These are phyloP conservation scores for Lucilia sericata DNA, from an alignment of 1,140 invertebrate species.

Conservation along the genomic window DNA sequence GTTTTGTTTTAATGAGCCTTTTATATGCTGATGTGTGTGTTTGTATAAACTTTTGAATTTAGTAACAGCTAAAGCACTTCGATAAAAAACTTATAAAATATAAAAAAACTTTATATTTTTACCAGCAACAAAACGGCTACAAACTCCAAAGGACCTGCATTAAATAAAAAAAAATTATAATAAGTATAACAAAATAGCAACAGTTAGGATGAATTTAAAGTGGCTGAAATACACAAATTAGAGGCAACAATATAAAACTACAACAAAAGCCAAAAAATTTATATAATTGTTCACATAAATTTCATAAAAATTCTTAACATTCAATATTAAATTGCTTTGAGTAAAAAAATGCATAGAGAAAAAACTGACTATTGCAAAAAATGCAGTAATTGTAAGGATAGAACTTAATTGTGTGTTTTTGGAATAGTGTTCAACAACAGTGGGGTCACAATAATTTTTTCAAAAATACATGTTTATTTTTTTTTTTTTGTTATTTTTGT, in stretches of 20 bases:
- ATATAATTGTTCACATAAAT: slow-evolving; percentile 34
- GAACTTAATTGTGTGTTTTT: background rate
- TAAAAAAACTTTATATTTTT: background rate
- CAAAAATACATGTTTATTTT: too few relatives aligned
- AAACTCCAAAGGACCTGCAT: background rate
- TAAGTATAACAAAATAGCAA: background rate
- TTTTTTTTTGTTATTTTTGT: too few relatives aligned
- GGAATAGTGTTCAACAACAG: background rate
- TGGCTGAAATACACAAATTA: background rate
- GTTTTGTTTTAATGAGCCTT: background rate
- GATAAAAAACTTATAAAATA: background rate
- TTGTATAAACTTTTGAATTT: background rate
- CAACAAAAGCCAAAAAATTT: background rate
- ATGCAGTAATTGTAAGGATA: background rate
- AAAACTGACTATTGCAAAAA: background rate
- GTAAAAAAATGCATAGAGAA: background rate
- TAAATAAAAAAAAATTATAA: background rate
- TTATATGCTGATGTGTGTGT: background rate
- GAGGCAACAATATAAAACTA: background rate
- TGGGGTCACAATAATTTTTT: background rate
- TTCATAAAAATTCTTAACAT: slow-evolving; percentile 31
- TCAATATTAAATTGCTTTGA: slow-evolving; percentile 24
- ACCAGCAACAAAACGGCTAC: background rate
- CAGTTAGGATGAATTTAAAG: background rate
- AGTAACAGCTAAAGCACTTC: background rate